These are phyloP conservation scores for Lasioglossum villosulum DNA, from an alignment of 2,888 invertebrate species.

Conservation along the genomic window DNA sequence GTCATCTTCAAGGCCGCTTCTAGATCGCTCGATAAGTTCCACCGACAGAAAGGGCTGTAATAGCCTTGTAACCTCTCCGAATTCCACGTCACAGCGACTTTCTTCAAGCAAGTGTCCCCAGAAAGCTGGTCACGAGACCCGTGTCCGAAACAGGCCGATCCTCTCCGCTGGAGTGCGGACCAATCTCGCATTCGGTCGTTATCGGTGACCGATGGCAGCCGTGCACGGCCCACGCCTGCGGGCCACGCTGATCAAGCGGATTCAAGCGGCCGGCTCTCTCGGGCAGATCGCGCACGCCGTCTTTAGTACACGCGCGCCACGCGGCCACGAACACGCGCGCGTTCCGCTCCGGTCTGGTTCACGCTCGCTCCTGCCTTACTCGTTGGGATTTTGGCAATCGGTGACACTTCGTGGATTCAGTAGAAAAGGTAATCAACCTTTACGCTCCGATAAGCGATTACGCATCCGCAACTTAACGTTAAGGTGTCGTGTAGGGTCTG, in stretches of 20 bases:
- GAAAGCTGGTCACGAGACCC: neutral
- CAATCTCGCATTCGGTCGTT: slow-evolving; percentile 68
- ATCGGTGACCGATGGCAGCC: slow-evolving; percentile 66
- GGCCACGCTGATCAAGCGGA: slow-evolving; percentile 45
- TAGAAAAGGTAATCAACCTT: slow-evolving; percentile 61
- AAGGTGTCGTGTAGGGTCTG: no score
- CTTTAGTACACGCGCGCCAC: slow-evolving; percentile 65
- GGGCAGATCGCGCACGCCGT: slow-evolving; percentile 42
- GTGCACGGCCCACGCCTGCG: slow-evolving; percentile 50
- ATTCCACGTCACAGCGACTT: slow-evolving; percentile 12
- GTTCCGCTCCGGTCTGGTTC: slow-evolving; percentile 26
- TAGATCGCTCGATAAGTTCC: neutral
- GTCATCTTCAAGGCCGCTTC: neutral
- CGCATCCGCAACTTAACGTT: neutral
- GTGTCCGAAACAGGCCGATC: slow-evolving; percentile 42
- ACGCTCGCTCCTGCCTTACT: slow-evolving; percentile 9
- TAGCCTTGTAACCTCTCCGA: neutral
- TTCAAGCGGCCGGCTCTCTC: slow-evolving; percentile 38
- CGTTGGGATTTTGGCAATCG: slow-evolving; percentile 57
- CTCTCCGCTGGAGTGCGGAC: slow-evolving; percentile 46
- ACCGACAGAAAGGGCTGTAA: neutral
- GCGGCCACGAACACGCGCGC: slow-evolving; percentile 48
- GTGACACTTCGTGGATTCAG: slow-evolving; percentile 57
- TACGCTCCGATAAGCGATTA: neutral
- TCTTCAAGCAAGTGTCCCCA: slow-evolving; percentile 27